Conservation (phyloP, 2,888 invertebrate species). For the Lasioglossum vierecki region DNA sequence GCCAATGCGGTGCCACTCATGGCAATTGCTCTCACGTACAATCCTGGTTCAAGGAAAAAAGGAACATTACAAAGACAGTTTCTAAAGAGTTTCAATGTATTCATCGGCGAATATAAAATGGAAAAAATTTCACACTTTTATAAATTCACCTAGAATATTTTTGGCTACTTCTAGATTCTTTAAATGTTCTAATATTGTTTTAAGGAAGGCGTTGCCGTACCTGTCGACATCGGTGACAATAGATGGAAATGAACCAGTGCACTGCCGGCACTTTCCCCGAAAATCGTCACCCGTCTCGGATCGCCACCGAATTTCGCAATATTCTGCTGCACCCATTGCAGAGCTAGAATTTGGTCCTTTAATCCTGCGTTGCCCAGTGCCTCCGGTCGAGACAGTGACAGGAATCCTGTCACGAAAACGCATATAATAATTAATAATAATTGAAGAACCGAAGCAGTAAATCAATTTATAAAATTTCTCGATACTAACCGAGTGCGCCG, state of each 20-base stretch:
- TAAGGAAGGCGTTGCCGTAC: conserved; percentile 12
- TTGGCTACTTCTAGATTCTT: neutral
- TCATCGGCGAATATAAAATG: no score
- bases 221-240: conserved; percentile 52
- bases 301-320: conserved; percentile 89
- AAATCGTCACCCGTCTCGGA: conserved; percentile 87
- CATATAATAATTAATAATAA: neutral
- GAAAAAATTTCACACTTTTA: no score
- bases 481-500: conserved; percentile 63
- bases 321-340: conserved; percentile 88
- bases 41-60: conserved; percentile 74
- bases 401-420: conserved; percentile 62
- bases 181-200: neutral
- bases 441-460: neutral
- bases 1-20: conserved; percentile 85
- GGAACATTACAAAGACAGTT: neutral
- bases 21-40: conserved; percentile 86
- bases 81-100: neutral
- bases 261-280: conserved; percentile 90
- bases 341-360: conserved; percentile 88
- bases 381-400: conserved; percentile 88
- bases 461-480: neutral
- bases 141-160: neutral
- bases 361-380: conserved; percentile 89
- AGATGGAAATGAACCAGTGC: conserved; percentile 71